Evolutionary conservation across 2,888 invertebrate genomes (phyloP), one percentile per base, ranked within the genome.

Genomic region (Patella pellucida): DNA sequence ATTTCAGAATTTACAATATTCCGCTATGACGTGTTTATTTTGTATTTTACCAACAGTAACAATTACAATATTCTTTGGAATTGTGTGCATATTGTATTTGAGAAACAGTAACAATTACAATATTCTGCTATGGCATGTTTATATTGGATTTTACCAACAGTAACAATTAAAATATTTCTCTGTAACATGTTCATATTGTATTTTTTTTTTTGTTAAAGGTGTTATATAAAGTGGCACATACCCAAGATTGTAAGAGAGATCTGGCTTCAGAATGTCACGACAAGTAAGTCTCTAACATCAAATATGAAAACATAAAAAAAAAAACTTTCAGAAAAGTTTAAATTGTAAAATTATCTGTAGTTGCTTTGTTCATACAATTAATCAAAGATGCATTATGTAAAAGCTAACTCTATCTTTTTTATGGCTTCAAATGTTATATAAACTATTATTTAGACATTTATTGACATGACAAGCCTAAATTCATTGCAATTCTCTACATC

Each of bases 151-250:
- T 79, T 92, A 92, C 86, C 91, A 91, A 77, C 9, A 41, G 41
- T 41, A 4, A 31, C 14, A 14, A 52, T 50, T 27, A 52, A 14
- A 54, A 23, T 11, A n/a, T n/a, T n/a, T n/a, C n/a, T n/a, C n/a
- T n/a, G n/a, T n/a, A n/a, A n/a, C n/a, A n/a, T n/a, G n/a, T n/a
- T n/a, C n/a, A n/a, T n/a, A 19, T 3, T 68, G 11, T 14, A 16
- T 14, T 2, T 54, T 50, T 52, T 11, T 52, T 71, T 74, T 50
- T 68, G 68, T 79, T 81, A 31, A 81, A 91, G 91, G 90, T 92
- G 9, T 87, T 92, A 79, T 92, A 92, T 86, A 91, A 91, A 78
- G 82, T 91, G 81, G 92, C 92, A 9, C 91, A 92, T 84, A 90
- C 90, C 3, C 91, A 91, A 76, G 87, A 90, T 3, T 90, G 91